phyloP scores from a whole-genome alignment of 2,113 vertebrate species.

The Nerophis ophidion region DNA sequence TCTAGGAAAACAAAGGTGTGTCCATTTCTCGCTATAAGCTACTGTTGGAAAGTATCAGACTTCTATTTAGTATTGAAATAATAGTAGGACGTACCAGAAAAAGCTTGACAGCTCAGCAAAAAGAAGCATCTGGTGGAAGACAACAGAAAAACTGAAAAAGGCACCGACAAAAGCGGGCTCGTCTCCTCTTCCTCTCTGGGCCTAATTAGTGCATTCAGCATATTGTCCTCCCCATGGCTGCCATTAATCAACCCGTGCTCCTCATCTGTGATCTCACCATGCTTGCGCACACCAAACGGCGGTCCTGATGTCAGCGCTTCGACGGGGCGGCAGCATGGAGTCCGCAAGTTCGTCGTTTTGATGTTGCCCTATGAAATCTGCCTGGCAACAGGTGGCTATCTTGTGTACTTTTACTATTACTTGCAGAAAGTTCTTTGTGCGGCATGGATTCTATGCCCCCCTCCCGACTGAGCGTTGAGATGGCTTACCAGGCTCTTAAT shows the following conservation, averaged over 20 bases:
- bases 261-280: constrained; percentile 61
- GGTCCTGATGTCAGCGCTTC: constrained; percentile 55
- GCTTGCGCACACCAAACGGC: constrained; percentile 47
- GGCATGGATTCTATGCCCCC: constrained; percentile 7
- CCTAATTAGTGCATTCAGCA: constrained; percentile 57
- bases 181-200: constrained; percentile 49
- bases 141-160: constrained; percentile 4
- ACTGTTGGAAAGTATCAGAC: too few relatives aligned
- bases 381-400: too few relatives aligned
- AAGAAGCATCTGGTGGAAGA: background rate
- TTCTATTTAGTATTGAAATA: background rate
- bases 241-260: constrained; percentile 64
- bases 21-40: too few relatives aligned
- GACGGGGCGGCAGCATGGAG: too few relatives aligned
- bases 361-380: too few relatives aligned
- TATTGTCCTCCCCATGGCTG: constrained; percentile 61
- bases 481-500: constrained; percentile 66
- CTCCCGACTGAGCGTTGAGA: constrained; percentile 38
- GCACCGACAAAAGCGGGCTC: constrained; percentile 36
- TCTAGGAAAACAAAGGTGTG: too few relatives aligned
- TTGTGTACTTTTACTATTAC: constrained; percentile 11
- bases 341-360: too few relatives aligned
- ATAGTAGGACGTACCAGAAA: background rate
- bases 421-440: constrained; percentile 19
- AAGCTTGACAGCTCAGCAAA: too few relatives aligned